Evolutionary conservation across 2,888 invertebrate species (phyloP), one percentile per base, ranked within the genome.

Genomic region (Macrosoma leucophasiata): DNA sequence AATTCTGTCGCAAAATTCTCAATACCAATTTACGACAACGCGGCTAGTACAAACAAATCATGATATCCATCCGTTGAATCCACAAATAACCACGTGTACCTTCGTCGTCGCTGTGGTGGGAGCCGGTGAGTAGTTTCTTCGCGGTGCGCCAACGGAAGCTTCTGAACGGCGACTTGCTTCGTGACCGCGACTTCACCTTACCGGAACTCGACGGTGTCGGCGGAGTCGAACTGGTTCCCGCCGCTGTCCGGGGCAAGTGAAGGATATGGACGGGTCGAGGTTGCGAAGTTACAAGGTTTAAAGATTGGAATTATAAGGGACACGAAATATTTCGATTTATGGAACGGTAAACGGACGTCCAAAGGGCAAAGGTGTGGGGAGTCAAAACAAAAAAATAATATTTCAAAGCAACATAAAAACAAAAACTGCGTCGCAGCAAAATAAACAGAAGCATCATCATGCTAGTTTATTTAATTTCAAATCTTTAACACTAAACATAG

Each of bases 81-180:
- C n/a, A n/a, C n/a, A n/a, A n/a, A n/a, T n/a, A n/a, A n/a, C 61
- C 55, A 58, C 79, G 70, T 64, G 87, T 90, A 81, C 90, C 90
- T 85, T 93, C 93, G 73, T 94, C 94, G 65, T 94, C 94, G 73
- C 92, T 92, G 64, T 89, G 90, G 52, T 89, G 90, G 32, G 89
- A 85, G 52, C 90, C 90, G 45, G 89, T 88, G 61, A 88, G 79
- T 46, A 87, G 84, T 56, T 87, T 89, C 75, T 89, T 87, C 49
- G 91, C 89, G 73, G 93, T 93, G 86, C 92, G 92, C 94, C 94
- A 95, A 50, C 95, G 89, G 89, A 95, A 95, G 85, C 94, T 95
- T 71, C 95, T 88, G 90, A 96, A 96, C 45, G 96, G 96, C 61
- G 95, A 95, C 87, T 95, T 95, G 87, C 95, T 95, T 63, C 96